Conservation (phyloP, 2,113 vertebrate genomes). For the Phycodurus eques region DNA sequence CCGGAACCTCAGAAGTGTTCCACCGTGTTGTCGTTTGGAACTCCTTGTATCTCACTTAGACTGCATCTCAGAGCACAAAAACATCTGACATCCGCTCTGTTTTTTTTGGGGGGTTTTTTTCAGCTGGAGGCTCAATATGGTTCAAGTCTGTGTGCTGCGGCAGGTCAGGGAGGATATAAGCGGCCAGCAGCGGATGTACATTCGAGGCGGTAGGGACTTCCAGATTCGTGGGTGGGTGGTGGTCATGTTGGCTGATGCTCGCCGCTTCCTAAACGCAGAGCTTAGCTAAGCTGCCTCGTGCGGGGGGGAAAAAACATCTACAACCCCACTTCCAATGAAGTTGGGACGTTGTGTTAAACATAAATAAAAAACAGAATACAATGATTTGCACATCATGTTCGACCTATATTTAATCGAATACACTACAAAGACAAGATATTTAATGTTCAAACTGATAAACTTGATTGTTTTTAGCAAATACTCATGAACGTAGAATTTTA, state of each 20-base stretch:
- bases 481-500: no score
- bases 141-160: conserved; percentile 9
- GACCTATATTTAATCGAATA: no score
- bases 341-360: no score
- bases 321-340: no score
- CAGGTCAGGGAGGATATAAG: conserved; percentile 15
- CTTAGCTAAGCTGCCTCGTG: conserved; percentile 3
- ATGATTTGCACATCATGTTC: no score
- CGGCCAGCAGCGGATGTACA: conserved; percentile 4
- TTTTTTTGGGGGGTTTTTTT: neutral
- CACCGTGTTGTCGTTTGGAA: neutral
- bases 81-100: conserved; percentile 1
- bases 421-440: no score
- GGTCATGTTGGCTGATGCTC: conserved; percentile 33
- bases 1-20: neutral
- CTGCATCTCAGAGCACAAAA: neutral
- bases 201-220: conserved; percentile 3
- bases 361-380: no score
- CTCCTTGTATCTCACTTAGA: neutral
- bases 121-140: neutral
- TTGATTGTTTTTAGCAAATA: no score
- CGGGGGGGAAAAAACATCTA: neutral
- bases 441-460: no score
- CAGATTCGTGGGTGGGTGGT: conserved; percentile 13
- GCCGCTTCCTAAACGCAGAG: conserved; percentile 39